These are phyloP conservation scores for Porites cylindrica DNA, from an alignment of 92 coral and sea anemone species.

Conservation along the genomic window DNA sequence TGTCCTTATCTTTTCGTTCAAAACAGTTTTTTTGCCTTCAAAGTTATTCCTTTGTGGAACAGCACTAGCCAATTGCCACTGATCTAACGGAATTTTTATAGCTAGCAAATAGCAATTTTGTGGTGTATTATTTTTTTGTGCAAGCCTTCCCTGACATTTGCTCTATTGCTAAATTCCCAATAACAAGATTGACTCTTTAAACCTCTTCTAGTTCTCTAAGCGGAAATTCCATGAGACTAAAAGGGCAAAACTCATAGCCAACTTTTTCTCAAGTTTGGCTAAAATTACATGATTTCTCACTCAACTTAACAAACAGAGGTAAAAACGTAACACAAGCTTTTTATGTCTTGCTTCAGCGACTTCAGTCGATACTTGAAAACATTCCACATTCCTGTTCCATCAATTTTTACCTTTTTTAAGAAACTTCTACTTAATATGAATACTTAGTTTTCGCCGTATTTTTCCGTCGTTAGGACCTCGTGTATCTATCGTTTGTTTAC, in stretches of 20 bases:
- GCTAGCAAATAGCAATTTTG: neutral
- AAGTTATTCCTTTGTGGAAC: neutral
- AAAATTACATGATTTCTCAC: neutral
- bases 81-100: no score
- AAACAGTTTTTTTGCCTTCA: neutral
- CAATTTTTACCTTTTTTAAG: neutral
- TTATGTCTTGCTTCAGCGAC: neutral
- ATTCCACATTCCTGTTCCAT: neutral
- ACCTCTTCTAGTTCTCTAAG: neutral
- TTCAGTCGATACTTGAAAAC: neutral
- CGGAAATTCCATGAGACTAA: neutral
- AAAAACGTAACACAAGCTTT: neutral
- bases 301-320: neutral
- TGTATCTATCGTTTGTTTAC: conserved; percentile 15
- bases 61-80: neutral
- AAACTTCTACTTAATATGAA: neutral
- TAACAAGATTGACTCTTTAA: neutral
- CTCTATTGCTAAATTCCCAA: neutral
- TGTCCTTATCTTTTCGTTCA: neutral
- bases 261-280: neutral
- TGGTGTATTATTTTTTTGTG: neutral
- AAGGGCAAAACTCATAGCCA: neutral
- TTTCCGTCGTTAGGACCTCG: neutral
- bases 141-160: neutral
- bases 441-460: neutral